phyloP scores from a whole-genome alignment of 2,888 invertebrate species.

The Coleophora flavipennella region DNA sequence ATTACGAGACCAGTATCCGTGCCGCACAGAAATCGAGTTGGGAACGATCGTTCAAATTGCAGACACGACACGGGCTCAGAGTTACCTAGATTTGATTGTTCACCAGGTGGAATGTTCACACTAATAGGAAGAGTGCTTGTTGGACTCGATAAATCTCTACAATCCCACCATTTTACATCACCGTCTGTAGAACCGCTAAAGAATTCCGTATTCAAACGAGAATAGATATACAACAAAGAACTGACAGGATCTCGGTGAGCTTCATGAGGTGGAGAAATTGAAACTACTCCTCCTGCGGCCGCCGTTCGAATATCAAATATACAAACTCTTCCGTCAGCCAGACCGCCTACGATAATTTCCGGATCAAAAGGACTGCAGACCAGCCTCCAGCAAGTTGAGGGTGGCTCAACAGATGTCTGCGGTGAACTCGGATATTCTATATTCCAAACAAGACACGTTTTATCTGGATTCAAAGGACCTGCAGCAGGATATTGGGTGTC shows the following conservation, averaged over 20 bases:
- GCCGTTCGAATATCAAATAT: conserved; percentile 79
- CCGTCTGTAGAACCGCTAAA: conserved; percentile 77
- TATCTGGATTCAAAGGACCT: too few species aligned
- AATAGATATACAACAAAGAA: conserved; percentile 71
- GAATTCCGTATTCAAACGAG: conserved; percentile 75
- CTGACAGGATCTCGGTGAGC: conserved; percentile 69
- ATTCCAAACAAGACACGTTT: conserved; percentile 75
- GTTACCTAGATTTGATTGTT: conserved; percentile 62
- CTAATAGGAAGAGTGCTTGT: conserved; percentile 76
- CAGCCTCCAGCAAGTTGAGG: conserved; percentile 49
- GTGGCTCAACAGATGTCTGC: conserved; percentile 33
- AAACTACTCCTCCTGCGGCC: conserved; percentile 80
- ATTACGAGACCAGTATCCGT: conserved; percentile 65
- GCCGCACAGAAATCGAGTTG: conserved; percentile 70
- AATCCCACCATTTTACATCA: conserved; percentile 81
- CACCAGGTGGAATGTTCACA: conserved; percentile 58
- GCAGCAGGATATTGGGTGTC: conserved; percentile 17
- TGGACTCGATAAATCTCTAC: conserved; percentile 74
- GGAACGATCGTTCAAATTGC: conserved; percentile 79
- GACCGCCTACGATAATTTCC: conserved; percentile 42
- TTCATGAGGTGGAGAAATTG: conserved; percentile 71
- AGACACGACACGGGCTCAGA: conserved; percentile 76
- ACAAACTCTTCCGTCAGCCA: conserved; percentile 47
- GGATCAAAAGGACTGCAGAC: conserved; percentile 45
- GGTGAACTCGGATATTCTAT: conserved; percentile 55